Conservation (phyloP, 2,888 invertebrate genomes). For the Dryobotodes eremita region DNA sequence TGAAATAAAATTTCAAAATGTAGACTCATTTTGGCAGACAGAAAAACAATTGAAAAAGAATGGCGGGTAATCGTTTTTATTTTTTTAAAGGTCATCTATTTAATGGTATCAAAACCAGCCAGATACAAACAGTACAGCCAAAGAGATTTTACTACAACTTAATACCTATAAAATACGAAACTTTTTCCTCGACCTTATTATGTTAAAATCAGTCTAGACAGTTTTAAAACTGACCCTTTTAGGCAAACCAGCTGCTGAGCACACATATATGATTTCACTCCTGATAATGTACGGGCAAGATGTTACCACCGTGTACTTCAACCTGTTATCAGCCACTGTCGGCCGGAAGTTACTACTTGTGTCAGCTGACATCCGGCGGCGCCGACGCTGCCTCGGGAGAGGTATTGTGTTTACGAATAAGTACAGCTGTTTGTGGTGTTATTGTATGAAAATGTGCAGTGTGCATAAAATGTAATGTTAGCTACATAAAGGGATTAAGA, state of each 20-base stretch:
- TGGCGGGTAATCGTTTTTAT: too few relatives aligned
- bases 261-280: slow-evolving; percentile 8
- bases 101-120: too few relatives aligned
- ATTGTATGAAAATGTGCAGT: background rate
- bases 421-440: slow-evolving; percentile 7
- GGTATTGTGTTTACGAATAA: slow-evolving; percentile 17
- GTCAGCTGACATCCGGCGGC: slow-evolving; percentile 52
- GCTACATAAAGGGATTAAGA: background rate
- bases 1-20: too few relatives aligned
- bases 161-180: too few relatives aligned
- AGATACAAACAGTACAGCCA: too few relatives aligned
- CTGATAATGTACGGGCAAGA: slow-evolving; percentile 1
- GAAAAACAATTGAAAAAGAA: too few relatives aligned
- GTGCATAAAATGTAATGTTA: background rate
- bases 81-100: too few relatives aligned
- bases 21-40: too few relatives aligned
- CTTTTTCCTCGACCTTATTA: too few relatives aligned
- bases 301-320: slow-evolving; percentile 22
- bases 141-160: too few relatives aligned
- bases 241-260: too few relatives aligned
- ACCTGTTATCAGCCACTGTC: slow-evolving; percentile 29
- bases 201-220: background rate
- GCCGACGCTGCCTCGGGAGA: slow-evolving; percentile 21
- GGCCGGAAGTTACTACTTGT: slow-evolving; percentile 36
- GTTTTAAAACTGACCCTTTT: background rate